phyloP scores from a whole-genome alignment of 2,113 vertebrate species.

The Apeltes quadracus region DNA sequence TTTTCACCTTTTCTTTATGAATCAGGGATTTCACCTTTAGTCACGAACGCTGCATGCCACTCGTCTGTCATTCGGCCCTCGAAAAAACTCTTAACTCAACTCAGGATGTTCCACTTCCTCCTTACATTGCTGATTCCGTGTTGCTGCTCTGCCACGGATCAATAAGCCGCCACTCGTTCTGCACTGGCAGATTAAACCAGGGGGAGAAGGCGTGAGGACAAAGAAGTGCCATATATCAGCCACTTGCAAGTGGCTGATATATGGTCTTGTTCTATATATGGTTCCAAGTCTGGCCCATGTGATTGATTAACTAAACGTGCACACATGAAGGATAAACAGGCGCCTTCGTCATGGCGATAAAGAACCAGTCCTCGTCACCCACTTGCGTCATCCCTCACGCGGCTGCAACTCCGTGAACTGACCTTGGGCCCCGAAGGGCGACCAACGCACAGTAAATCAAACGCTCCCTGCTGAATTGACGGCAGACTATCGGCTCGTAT shows the following conservation, averaged over 20 bases:
- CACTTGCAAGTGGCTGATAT: too few species aligned
- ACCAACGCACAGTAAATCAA: not conserved
- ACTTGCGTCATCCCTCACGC: not conserved
- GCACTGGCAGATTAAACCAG: not conserved
- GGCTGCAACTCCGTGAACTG: not conserved
- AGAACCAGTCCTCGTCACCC: not conserved
- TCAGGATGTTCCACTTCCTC: not conserved
- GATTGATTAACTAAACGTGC: not conserved
- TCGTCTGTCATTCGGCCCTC: not conserved
- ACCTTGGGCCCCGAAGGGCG: conserved; percentile 10
- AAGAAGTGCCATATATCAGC: not conserved
- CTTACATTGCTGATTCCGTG: not conserved
- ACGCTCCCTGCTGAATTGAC: not conserved
- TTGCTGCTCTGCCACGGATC: not conserved
- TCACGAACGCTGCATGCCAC: too few species aligned
- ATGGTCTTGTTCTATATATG: too few species aligned
- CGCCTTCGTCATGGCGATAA: not conserved
- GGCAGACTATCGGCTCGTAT: not conserved
- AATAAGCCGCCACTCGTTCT: not conserved
- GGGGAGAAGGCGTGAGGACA: not conserved
- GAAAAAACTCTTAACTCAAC: not conserved
- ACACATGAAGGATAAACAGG: not conserved
- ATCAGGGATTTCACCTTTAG: not conserved
- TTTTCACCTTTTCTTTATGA: not conserved
- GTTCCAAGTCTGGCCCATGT: too few species aligned